These are phyloP conservation scores for Drosophila murphyi DNA, from an alignment of 1,140 invertebrate species.

Conservation along the genomic window DNA sequence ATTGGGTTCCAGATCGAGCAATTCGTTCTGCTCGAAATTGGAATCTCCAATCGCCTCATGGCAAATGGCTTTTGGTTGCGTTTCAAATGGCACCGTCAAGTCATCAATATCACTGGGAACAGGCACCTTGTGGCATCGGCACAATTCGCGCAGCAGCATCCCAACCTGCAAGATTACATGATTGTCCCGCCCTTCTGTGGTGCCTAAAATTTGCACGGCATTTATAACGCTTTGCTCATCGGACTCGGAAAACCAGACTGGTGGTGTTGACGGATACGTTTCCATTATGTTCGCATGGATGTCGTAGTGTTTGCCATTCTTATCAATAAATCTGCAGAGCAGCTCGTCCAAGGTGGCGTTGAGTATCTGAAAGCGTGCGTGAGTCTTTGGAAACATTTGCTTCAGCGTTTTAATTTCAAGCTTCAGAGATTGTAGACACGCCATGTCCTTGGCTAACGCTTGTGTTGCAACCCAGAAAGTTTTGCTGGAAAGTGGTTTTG, in stretches of 20 bases:
- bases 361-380: constrained; percentile 16
- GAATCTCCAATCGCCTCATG: constrained; percentile 74
- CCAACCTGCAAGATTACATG: constrained; percentile 95
- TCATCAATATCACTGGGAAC: constrained; percentile 94
- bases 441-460: not conserved
- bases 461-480: not conserved
- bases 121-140: constrained; percentile 92
- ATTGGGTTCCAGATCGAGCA: constrained; percentile 87
- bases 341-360: constrained; percentile 3
- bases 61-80: constrained; percentile 18
- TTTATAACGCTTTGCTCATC: constrained; percentile 97
- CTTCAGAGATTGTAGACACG: not conserved
- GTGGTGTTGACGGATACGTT: constrained; percentile 91
- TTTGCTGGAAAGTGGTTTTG: not conserved
- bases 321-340: constrained; percentile 13
- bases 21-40: constrained; percentile 89
- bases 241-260: constrained; percentile 99
- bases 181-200: constrained; percentile 96
- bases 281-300: constrained; percentile 14
- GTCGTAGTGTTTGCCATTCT: constrained; percentile 10
- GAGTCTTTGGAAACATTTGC: constrained; percentile 8
- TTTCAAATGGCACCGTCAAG: constrained; percentile 87
- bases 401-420: constrained; percentile 6
- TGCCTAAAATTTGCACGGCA: constrained; percentile 96
- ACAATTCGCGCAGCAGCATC: constrained; percentile 95